phyloP scores from a whole-genome alignment of 1,140 invertebrate species.

The Leptopilina boulardi region DNA sequence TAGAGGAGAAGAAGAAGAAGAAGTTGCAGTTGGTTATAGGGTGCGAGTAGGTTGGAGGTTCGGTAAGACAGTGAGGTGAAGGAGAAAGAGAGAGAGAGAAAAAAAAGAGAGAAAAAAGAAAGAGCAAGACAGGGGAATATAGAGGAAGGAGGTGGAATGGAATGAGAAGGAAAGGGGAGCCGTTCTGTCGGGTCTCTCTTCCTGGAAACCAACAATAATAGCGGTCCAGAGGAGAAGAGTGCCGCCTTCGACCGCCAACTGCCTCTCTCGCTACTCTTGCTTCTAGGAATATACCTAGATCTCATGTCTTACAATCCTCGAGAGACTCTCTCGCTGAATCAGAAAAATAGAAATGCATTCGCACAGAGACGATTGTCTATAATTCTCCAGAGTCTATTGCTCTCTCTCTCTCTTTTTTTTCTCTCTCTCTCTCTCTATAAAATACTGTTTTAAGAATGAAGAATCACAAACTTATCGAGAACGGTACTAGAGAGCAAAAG shows the following conservation, averaged over 20 bases:
- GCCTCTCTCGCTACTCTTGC: conserved; percentile 52
- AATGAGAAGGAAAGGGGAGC: conserved; percentile 52
- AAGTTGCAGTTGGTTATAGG: conserved; percentile 32
- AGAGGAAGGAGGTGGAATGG: conserved; percentile 38
- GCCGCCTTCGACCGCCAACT: conserved; percentile 44
- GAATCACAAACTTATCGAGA: conserved; percentile 19
- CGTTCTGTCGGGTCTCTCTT: conserved; percentile 69
- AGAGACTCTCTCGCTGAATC: conserved; percentile 36
- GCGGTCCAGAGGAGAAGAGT: conserved; percentile 63
- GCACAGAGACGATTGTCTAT: conserved; percentile 10
- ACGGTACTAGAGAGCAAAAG: conserved; percentile 2
- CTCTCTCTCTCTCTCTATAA: too few relatives aligned
- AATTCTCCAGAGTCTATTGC: conserved; percentile 5
- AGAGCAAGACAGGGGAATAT: conserved; percentile 31
- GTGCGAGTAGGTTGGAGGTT: conserved; percentile 17
- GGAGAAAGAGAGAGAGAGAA: conserved; percentile 12
- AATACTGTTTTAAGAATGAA: neutral
- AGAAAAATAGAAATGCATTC: conserved; percentile 6
- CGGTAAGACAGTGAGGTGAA: conserved; percentile 37
- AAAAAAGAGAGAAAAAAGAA: neutral
- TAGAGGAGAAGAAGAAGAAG: conserved; percentile 27
- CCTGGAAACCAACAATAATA: conserved; percentile 70
- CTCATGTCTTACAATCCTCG: conserved; percentile 48
- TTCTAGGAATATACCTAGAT: conserved; percentile 57
- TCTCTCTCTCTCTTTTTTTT: too few relatives aligned